phyloP scores from a whole-genome alignment of 2,888 invertebrate genomes.

The Apocheima hispidaria region DNA sequence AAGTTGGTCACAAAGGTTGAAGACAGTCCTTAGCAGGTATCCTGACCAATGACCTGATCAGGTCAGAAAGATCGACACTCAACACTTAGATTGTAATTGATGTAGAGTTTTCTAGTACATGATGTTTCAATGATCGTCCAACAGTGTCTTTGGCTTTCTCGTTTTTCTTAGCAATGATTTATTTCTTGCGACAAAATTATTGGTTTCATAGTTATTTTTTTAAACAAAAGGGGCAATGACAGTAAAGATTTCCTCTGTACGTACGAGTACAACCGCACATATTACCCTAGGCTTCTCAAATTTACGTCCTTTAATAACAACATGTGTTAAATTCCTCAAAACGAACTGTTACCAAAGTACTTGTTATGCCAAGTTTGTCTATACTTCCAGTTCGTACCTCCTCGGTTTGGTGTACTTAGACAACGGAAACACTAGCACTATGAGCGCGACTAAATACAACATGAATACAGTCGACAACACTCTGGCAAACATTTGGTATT shows the following conservation, averaged over 20 bases:
- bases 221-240: no score
- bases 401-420: constrained; percentile 68
- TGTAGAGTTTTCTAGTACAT: no score
- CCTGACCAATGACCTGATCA: neutral
- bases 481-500: constrained; percentile 59
- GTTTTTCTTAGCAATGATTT: neutral
- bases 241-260: no score
- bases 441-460: constrained; percentile 72
- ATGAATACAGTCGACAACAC: constrained; percentile 71
- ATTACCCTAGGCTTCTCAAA: no score
- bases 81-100: no score
- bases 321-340: neutral
- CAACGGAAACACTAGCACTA: constrained; percentile 73
- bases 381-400: constrained; percentile 21
- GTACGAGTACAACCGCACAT: neutral
- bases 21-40: neutral
- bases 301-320: no score
- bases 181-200: no score
- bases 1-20: no score
- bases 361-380: neutral
- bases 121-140: no score
- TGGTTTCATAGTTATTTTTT: no score
- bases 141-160: neutral
- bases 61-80: no score
- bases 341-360: neutral